These are phyloP conservation scores for Laupala kohalensis DNA, from an alignment of 1,140 invertebrate genomes.

Conservation along the genomic window DNA sequence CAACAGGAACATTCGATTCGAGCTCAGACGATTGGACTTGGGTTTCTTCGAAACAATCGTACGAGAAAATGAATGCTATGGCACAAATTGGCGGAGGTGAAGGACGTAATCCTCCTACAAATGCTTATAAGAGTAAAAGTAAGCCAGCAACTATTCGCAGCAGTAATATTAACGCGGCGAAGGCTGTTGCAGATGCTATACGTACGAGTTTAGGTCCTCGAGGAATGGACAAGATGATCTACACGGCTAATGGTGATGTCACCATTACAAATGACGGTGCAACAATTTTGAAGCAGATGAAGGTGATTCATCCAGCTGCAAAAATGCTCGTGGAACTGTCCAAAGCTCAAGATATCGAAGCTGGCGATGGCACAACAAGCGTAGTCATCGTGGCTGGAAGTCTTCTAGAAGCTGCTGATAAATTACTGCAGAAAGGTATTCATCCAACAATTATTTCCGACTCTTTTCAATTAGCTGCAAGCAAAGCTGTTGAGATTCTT, in stretches of 20 bases:
- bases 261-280: constrained; percentile 99
- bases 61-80: too few species aligned
- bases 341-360: constrained; percentile 96
- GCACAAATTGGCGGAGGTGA: constrained; percentile 25
- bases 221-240: constrained; percentile 99
- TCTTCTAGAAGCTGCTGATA: constrained; percentile 88
- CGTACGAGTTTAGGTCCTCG: constrained; percentile 96
- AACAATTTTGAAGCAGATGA: constrained; percentile 98
- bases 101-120: constrained; percentile 23
- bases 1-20: too few species aligned
- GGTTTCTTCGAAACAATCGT: too few species aligned
- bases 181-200: constrained; percentile 98
- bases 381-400: constrained; percentile 94
- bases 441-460: constrained; percentile 98
- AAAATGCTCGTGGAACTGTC: constrained; percentile 99
- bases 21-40: too few species aligned
- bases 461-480: constrained; percentile 83
- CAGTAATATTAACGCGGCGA: constrained; percentile 95
- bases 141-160: constrained; percentile 87
- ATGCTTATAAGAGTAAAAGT: constrained; percentile 73
- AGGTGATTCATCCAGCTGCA: constrained; percentile 95
- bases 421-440: constrained; percentile 84
- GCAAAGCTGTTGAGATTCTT: constrained; percentile 75
- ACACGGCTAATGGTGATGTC: constrained; percentile 91
- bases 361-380: constrained; percentile 97